Base-by-base conservation (phyloP, 2,797 vertebrate genomes). In the Netta rufina region DNA sequence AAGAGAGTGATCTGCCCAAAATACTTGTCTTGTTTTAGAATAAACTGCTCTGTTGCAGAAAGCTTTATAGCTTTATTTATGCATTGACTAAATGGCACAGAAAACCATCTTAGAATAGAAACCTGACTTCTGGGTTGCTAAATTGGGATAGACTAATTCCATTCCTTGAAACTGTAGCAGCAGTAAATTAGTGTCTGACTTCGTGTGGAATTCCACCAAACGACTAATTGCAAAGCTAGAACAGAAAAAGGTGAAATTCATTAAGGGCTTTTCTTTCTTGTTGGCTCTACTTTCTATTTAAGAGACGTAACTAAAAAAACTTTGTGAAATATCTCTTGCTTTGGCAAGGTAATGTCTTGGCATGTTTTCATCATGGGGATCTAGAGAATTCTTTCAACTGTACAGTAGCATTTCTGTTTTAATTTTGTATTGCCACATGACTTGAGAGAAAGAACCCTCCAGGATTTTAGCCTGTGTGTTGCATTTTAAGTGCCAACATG, bases 191-290 rank as follows among this genome's bases (percentile, higher is more conserved):
- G 39, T 38, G 25, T 90, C 92, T 92, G 51, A 49, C 5, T 16
- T 95, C 78, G 61, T 83, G 39, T 84, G 95, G 56, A 92, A 90
- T 91, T 94, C 87, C 71, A 85, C 49, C 90, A 83, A 93, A 95
- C 91, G 62, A 62, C 65, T 92, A 91, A 94, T 95, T 97, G 72
- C 41, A 81, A 81, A 54, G 36, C 0, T 8, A 91, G 93, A 97
- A 76, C 28, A 82, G 30, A 89, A 90, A 91, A 67, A 61, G 87
- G 81, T 93, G 95, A 83, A 69, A 87, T 95, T 96, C 62, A 41
- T 96, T 93, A 95, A 89, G 39, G 79, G 47, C 49, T 93, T 91
- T 93, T 93, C 87, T 94, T 90, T 94, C 67, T 88, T 94, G 25
- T 93, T 97, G 87, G n/a, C 21, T 93, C 56, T 90, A 56, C 80